These are phyloP conservation scores for Chaetogeoica ovagalla DNA, from an alignment of 2,888 invertebrate species.

Conservation along the genomic window DNA sequence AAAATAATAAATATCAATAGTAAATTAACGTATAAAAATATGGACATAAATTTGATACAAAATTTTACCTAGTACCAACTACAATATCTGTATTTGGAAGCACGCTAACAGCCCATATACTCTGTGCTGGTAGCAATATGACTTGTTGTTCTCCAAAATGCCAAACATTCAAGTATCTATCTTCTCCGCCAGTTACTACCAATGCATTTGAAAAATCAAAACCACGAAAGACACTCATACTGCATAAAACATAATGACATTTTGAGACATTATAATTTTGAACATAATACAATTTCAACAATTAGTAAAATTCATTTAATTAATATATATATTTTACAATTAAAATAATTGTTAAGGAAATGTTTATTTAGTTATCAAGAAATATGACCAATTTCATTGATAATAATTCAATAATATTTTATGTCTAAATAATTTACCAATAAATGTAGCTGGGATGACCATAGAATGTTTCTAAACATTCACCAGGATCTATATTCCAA, in stretches of 20 bases:
- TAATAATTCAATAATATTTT: not conserved
- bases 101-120: slow-evolving; percentile 84
- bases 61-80: slow-evolving; percentile 69
- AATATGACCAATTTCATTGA: not conserved
- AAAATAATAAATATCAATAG: too few relatives aligned
- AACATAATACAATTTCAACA: too few relatives aligned
- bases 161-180: slow-evolving; percentile 84
- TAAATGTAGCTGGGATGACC: slow-evolving; percentile 91
- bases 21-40: too few relatives aligned
- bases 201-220: slow-evolving; percentile 31
- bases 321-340: not conserved
- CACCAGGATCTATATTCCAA: slow-evolving; percentile 78
- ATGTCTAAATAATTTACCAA: slow-evolving; percentile 61
- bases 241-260: not conserved
- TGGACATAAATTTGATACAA: too few relatives aligned
- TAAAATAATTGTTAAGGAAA: not conserved
- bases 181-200: slow-evolving; percentile 70
- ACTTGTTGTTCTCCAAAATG: slow-evolving; percentile 68
- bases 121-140: slow-evolving; percentile 78
- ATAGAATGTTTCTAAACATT: slow-evolving; percentile 74
- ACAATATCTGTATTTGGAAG: slow-evolving; percentile 87
- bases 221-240: slow-evolving; percentile 27
- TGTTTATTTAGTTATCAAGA: not conserved
- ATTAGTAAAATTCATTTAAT: not conserved
- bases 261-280: not conserved